Base-by-base conservation (phyloP, 2,888 invertebrate genomes). In the Hydrotaea cyrtoneurina region DNA sequence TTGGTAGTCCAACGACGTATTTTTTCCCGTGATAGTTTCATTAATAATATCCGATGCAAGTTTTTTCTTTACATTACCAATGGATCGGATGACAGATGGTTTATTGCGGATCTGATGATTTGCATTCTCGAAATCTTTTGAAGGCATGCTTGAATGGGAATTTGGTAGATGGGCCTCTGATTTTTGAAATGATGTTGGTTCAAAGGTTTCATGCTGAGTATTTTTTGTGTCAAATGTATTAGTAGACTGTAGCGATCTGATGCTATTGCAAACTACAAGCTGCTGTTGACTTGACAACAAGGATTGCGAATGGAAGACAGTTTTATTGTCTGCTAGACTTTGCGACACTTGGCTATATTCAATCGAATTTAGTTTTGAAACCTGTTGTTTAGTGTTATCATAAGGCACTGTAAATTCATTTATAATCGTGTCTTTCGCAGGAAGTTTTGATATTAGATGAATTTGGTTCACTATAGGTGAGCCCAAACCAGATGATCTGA, bases 61-160 rank as follows among this genome's bases (percentile, higher is more conserved):
- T 86, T 21, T 91, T 91, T 77, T 89, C 86, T 78, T 85, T 3
- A 91, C 92, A 86, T 92, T 92, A 2, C 92, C 92, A 43, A 92
- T 88, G 21, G 91, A 90, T 80, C 89, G 88, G 3, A 92, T 92
- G 5, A 92, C 92, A 55, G 91, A 90, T 31, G 85, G 15, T 15
- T 3, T 21, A 11, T 69, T 43, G 15, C 13, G 26, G n/a, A 50
- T 39, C 10, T 8, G 39, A 3, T 10, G 1, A 39, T 39, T 8
- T n/a, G 2, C n/a, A n/a, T n/a, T 50, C 1, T n/a, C 50, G 2
- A 78, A 77, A 74, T 74, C 10, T 21, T 59, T 73, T 66, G 76
- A 39, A 11, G 39, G 4, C 11, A 10, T 39, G 8, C 39, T 13
- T 10, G 11, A 39, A 39, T 39, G 3, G 3, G 39, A 39, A 39